These are phyloP conservation scores for Danio jaintianensis DNA, from an alignment of 2,797 vertebrate genomes.

Conservation along the genomic window DNA sequence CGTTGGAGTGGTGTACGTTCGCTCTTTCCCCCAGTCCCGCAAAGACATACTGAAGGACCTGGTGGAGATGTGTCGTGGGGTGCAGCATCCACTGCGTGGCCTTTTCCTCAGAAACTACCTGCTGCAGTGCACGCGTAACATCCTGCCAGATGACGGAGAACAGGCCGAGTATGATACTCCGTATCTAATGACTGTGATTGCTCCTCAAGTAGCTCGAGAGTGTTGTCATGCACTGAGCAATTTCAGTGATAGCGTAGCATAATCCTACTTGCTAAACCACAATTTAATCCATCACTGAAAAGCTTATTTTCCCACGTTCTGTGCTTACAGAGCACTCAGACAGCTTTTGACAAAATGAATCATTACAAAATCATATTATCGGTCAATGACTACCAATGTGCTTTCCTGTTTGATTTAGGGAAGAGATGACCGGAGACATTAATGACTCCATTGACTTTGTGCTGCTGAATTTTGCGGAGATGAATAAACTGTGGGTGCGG, in stretches of 20 bases:
- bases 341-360: constrained; percentile 10
- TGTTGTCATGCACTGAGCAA: background rate
- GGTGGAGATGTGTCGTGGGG: constrained; percentile 98
- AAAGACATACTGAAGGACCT: constrained; percentile 98
- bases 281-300: constrained; percentile 7
- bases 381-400: background rate
- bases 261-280: background rate
- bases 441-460: constrained; percentile 98
- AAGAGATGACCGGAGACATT: constrained; percentile 96
- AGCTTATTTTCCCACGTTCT: background rate
- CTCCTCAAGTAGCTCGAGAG: constrained; percentile 17
- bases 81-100: constrained; percentile 95
- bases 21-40: constrained; percentile 97
- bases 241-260: constrained; percentile 11
- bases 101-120: constrained; percentile 98
- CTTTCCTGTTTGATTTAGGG: constrained; percentile 74
- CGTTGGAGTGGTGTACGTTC: constrained; percentile 97
- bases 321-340: background rate
- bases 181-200: constrained; percentile 24
- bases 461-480: constrained; percentile 97
- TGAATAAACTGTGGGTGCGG: constrained; percentile 99
- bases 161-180: constrained; percentile 84
- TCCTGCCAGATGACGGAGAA: constrained; percentile 95
- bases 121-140: constrained; percentile 96
- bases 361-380: constrained; percentile 20